A percentile compares a stretch with the other conserved stretches of the same genome.
Evolutionary conservation across 2,113 vertebrate genomes (phyloP).

Genomic region (Brachionichthys hirsutus): DNA sequence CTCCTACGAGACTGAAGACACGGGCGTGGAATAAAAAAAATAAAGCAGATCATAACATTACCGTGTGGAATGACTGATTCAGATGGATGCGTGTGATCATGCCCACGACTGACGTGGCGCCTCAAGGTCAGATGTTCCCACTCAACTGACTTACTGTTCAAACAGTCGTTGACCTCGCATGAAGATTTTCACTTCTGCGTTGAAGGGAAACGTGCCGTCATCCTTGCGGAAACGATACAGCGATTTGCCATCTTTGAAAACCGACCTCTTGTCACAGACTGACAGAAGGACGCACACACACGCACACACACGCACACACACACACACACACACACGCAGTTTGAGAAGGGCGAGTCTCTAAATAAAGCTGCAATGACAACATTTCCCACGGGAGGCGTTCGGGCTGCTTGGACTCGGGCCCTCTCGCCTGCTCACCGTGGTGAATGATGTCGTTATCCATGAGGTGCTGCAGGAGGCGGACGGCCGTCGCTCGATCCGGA

Average conservation of each 20-base stretch:
- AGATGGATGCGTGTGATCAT: neutral
- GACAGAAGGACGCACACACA: conserved; percentile 8
- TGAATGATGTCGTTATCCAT: conserved; percentile 88
- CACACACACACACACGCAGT: too few relatives aligned
- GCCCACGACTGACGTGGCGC: neutral
- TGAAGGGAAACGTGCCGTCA: conserved; percentile 86
- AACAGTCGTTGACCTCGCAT: conserved; percentile 83
- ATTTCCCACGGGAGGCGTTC: too few relatives aligned
- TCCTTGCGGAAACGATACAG: conserved; percentile 89
- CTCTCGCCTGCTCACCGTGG: conserved; percentile 75
- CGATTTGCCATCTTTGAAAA: conserved; percentile 86
- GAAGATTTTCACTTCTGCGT: conserved; percentile 84
- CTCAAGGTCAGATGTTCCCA: neutral
- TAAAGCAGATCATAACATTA: neutral
- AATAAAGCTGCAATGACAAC: neutral
- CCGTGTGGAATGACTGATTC: neutral
- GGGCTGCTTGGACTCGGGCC: neutral
- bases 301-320: too few relatives aligned
- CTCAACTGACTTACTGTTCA: conserved; percentile 78
- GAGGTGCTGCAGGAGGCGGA: conserved; percentile 85
- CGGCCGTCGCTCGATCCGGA: conserved; percentile 77
- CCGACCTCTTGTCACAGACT: conserved; percentile 85
- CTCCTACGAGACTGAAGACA: conserved; percentile 74
- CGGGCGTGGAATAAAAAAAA: neutral
- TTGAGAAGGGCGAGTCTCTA: neutral